phyloP scores from a whole-genome alignment of 2,888 invertebrate genomes.

The Congeria kusceri region DNA sequence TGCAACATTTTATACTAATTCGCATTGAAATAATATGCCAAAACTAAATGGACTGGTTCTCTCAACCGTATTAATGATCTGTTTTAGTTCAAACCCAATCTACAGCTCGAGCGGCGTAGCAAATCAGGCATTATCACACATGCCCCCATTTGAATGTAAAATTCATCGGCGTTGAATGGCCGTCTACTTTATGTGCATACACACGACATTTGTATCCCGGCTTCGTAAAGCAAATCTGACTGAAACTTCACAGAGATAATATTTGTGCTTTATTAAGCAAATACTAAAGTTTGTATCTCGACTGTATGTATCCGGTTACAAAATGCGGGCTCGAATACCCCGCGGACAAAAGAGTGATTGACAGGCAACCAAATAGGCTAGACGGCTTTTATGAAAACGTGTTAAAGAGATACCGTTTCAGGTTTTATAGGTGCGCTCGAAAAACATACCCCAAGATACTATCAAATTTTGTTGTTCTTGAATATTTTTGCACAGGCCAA shows the following conservation, averaged over 20 bases:
- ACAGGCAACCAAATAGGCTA: slow-evolving; percentile 28
- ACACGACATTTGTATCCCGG: slow-evolving; percentile 13
- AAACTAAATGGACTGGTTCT: slow-evolving; percentile 19
- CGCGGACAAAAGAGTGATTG: slow-evolving; percentile 45
- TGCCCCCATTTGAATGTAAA: slow-evolving; percentile 34
- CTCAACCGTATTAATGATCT: slow-evolving; percentile 53
- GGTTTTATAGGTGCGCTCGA: slow-evolving; percentile 17
- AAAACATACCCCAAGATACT: slow-evolving; percentile 22
- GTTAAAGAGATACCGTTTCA: slow-evolving; percentile 45
- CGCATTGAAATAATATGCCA: slow-evolving; percentile 42
- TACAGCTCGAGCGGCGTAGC: slow-evolving; percentile 6
- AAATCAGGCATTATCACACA: slow-evolving; percentile 45
- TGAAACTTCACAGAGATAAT: slow-evolving; percentile 53
- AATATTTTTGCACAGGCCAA: slow-evolving; percentile 36
- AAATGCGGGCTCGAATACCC: slow-evolving; percentile 22
- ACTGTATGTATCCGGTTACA: slow-evolving; percentile 36
- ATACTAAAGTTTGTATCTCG: slow-evolving; percentile 44
- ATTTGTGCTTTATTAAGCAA: slow-evolving; percentile 52
- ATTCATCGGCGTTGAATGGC: slow-evolving; percentile 16
- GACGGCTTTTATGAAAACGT: slow-evolving; percentile 41
- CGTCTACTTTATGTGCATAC: slow-evolving; percentile 10
- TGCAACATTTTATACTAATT: slow-evolving; percentile 44
- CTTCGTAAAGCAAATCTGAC: slow-evolving; percentile 34
- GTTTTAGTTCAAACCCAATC: slow-evolving; percentile 28
- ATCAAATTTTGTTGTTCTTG: slow-evolving; percentile 30